Evolutionary conservation across 2,113 vertebrate genomes (phyloP), one percentile per base, ranked within the genome.

Genomic region (Ceratotherium simum): DNA sequence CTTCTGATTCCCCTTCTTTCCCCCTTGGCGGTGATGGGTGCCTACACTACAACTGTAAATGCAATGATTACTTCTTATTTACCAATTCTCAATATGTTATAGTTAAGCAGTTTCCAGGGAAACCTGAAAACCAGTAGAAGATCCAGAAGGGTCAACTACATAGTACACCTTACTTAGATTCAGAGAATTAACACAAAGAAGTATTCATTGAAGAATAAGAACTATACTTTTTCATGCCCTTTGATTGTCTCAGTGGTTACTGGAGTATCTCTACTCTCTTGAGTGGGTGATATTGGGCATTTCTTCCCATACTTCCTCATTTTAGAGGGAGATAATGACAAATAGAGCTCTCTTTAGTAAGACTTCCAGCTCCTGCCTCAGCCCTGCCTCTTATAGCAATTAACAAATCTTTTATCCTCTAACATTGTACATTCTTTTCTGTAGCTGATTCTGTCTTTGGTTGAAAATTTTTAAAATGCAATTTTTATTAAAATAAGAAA

Each of bases 401-500:
- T 36, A 97, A 65, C 8, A 62, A 9, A 51, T 18, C 8, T 56
- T 72, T 85, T 25, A 67, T 36, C 17, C 29, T 76, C 56, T 65
- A 51, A 90, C 39, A 54, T 6, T 46, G 18, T 54, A 72, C 39
- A 33, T 79, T 80, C 76, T 89, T 91, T 78, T 91, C 56, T 82
- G 18, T 51, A 79, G 36, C 48, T 27, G 36, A 67, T 54, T 82
- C 78, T 92, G 56, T 80, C n/a, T 79, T 92, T 92, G 75, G 58
- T 11, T 62, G 21, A 92, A 72, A 62, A 76, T 62, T 97, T 98
- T 96, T 42, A 78, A 80, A 91, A 56, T 73, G 56, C 1, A 78
- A 46, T 62, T 67, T 95, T 93, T 97, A 91, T 94, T 82, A 79
- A 94, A 96, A 48, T 39, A 13, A 51, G 42, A 98, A 89, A 76